Evolutionary conservation across 2,113 vertebrate genomes (phyloP).

Genomic region (Nyctereutes procyonoides): DNA sequence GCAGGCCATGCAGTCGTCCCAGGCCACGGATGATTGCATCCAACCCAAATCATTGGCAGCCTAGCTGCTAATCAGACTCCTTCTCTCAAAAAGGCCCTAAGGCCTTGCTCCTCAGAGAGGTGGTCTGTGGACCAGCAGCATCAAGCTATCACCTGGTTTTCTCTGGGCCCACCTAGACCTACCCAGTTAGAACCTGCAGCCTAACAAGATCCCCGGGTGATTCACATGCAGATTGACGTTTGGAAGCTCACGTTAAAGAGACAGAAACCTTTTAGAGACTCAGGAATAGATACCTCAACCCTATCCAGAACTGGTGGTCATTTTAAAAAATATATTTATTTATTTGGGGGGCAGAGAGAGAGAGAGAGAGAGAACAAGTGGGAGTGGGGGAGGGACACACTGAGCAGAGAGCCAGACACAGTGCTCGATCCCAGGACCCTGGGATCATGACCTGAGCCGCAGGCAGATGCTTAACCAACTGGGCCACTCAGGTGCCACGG

Average conservation of each 20-base stretch:
- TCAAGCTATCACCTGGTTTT: background rate
- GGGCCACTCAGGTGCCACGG: background rate
- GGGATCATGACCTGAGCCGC: background rate
- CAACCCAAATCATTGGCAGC: background rate
- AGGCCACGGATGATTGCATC: background rate
- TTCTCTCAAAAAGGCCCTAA: background rate
- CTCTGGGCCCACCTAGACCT: background rate
- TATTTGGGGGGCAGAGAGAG: background rate
- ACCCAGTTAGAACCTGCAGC: background rate
- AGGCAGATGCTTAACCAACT: background rate
- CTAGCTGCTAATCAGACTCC: background rate
- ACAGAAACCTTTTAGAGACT: background rate
- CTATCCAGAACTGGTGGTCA: background rate
- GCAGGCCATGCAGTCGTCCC: background rate
- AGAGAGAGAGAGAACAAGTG: background rate
- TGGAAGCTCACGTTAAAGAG: background rate
- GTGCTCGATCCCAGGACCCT: too few relatives aligned
- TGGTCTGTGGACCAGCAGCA: background rate
- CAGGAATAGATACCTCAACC: background rate
- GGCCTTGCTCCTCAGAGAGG: background rate
- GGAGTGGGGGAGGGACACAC: accelerated
- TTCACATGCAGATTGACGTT: background rate
- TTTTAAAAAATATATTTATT: background rate
- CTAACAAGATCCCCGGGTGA: background rate
- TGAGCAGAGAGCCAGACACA: background rate